Conservation (phyloP, 30 jellyfish, hydroid and myxozoan genomes). For the Aurelia aurita complex sp. Pacific region DNA sequence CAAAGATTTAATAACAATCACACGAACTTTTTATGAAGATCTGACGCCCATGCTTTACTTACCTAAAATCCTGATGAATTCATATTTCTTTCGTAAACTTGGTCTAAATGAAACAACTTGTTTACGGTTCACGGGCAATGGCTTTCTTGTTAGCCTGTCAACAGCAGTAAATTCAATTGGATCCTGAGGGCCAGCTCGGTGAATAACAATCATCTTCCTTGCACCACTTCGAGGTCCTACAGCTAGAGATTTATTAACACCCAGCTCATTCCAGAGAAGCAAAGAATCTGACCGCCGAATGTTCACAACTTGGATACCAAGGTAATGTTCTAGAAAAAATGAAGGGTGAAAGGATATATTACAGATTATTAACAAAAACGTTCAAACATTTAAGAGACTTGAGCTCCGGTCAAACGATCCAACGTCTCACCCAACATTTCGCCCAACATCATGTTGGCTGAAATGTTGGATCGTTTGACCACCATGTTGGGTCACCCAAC, state of each 20-base stretch:
- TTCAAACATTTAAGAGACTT: too few relatives aligned
- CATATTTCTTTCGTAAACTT: constrained; percentile 4
- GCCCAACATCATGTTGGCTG: too few relatives aligned
- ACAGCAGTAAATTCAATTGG: constrained; percentile 4
- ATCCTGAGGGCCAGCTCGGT: not conserved
- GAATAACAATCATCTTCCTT: constrained; percentile 9
- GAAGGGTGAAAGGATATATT: not conserved
- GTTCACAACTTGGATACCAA: constrained; percentile 28
- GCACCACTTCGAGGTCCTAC: not conserved
- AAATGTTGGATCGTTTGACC: too few relatives aligned
- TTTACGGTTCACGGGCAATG: constrained; percentile 6
- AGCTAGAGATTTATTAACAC: constrained; percentile 3
- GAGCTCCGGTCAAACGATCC: not conserved
- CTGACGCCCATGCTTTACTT: not conserved
- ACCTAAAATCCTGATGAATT: constrained; percentile 13
- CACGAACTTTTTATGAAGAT: too few relatives aligned
- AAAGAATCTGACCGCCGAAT: constrained; percentile 19
- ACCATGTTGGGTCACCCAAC: not conserved
- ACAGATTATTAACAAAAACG: not conserved
- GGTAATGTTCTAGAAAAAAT: constrained; percentile 13
- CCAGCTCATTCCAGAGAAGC: constrained; percentile 2
- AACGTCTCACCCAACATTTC: too few relatives aligned
- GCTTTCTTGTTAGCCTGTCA: not conserved
- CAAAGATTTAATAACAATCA: too few relatives aligned
- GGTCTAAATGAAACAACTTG: constrained; percentile 18